Percentiles rank a stretch among this genome's conserved stretches.
phyloP scores from a whole-genome alignment of 2,113 vertebrate genomes.

The Alosa alosa region DNA sequence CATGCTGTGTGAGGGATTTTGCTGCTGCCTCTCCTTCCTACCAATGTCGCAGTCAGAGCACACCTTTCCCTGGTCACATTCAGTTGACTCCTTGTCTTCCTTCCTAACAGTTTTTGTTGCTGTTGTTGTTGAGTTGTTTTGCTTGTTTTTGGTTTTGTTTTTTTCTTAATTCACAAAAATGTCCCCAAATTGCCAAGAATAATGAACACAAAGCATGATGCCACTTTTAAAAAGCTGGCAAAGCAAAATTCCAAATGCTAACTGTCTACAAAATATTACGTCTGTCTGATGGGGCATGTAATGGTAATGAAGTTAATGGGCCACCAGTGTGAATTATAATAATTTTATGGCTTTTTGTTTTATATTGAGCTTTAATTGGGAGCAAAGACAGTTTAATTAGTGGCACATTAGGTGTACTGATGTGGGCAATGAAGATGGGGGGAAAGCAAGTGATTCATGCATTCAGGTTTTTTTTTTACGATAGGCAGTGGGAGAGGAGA shows the following conservation, averaged over 20 bases:
- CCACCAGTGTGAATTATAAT: slow-evolving; percentile 13
- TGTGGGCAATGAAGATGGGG: neutral
- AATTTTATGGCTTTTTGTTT: slow-evolving; percentile 14
- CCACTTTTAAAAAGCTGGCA: neutral
- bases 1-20: neutral
- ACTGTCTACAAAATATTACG: neutral
- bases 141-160: neutral
- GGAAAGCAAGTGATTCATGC: neutral
- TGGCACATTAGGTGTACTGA: slow-evolving; percentile 5
- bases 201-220: neutral
- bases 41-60: neutral
- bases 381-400: slow-evolving; percentile 14
- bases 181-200: neutral
- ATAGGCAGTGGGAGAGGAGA: neutral
- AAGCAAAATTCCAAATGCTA: neutral
- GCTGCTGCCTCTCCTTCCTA: neutral
- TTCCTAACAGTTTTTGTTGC: neutral
- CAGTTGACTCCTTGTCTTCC: neutral
- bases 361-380: slow-evolving; percentile 16
- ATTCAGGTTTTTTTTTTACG: neutral
- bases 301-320: neutral
- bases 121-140: neutral
- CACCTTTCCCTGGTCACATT: neutral
- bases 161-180: neutral
- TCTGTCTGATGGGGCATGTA: slow-evolving; percentile 2